Percentiles rank a stretch among this genome's conserved stretches.
Conservation (phyloP, 1,140 invertebrate genomes). For the Plectrocnemia conspersa region DNA sequence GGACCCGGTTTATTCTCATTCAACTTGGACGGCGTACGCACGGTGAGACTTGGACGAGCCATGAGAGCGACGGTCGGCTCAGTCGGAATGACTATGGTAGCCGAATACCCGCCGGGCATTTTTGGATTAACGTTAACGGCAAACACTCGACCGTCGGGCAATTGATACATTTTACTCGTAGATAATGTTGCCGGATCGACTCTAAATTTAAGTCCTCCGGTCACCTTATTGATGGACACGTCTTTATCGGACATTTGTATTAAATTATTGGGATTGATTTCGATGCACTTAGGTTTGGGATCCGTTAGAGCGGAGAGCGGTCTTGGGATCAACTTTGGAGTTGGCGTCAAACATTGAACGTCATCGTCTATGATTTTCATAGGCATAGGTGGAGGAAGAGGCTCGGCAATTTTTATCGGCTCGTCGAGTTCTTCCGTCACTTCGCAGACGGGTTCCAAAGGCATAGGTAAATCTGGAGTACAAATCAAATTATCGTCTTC, state of each 20-base stretch:
- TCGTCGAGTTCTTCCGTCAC: conserved; percentile 34
- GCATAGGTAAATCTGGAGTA: conserved; percentile 48
- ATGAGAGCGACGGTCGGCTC: conserved; percentile 20
- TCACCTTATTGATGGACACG: conserved; percentile 45
- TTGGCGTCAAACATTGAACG: conserved; percentile 47
- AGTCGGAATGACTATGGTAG: conserved; percentile 47
- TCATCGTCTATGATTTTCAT: conserved; percentile 38
- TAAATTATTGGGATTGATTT: conserved; percentile 39
- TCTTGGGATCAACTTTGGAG: conserved; percentile 18
- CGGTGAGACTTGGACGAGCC: conserved; percentile 5
- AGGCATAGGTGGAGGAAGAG: background rate
- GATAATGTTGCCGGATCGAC: conserved; percentile 50
- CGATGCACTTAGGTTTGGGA: conserved; percentile 19
- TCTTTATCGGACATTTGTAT: conserved; percentile 51
- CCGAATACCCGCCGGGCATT: conserved; percentile 50
- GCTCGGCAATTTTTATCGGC: background rate
- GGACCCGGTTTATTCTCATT: background rate
- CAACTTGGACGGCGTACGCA: conserved; percentile 12
- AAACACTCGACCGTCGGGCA: conserved; percentile 50
- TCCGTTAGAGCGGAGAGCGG: conserved; percentile 36
- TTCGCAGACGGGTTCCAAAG: conserved; percentile 47
- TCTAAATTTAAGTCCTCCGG: conserved; percentile 48
- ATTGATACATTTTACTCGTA: conserved; percentile 49
- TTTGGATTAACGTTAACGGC: conserved; percentile 48
- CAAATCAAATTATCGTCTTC: conserved; percentile 48